These are phyloP conservation scores for Magallana ariakensis DNA, from an alignment of 1,140 invertebrate genomes.

Conservation along the genomic window DNA sequence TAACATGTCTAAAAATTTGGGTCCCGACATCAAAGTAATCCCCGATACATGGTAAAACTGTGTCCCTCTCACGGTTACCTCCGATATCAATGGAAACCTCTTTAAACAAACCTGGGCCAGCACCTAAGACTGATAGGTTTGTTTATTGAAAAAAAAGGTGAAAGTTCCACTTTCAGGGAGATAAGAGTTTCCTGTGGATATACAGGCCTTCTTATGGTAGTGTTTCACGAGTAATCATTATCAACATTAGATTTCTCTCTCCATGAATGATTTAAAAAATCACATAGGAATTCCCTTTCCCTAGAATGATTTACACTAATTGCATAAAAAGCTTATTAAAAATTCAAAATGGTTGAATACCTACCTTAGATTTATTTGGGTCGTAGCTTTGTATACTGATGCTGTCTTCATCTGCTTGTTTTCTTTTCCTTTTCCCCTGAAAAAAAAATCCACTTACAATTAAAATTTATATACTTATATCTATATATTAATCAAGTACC, in stretches of 20 bases:
- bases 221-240: not conserved
- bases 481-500: no score
- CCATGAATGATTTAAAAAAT: no score
- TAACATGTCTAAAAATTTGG: not conserved
- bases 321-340: no score
- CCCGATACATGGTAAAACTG: not conserved
- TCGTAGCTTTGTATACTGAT: conserved; percentile 64
- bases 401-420: conserved; percentile 56
- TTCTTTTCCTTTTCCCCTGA: conserved; percentile 61
- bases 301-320: no score
- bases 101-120: not conserved
- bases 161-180: not conserved
- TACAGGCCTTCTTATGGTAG: no score
- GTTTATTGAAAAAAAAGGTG: not conserved
- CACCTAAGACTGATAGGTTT: no score
- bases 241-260: no score
- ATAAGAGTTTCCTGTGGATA: not conserved
- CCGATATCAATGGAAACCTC: not conserved
- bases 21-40: not conserved
- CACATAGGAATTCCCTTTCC: no score
- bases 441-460: not conserved
- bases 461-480: not conserved
- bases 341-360: not conserved
- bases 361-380: conserved; percentile 54
- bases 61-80: not conserved